A percentile compares a stretch with the other conserved stretches of the same genome.
phyloP scores from a whole-genome alignment of 2,113 vertebrate species.

The Tyto alba region DNA sequence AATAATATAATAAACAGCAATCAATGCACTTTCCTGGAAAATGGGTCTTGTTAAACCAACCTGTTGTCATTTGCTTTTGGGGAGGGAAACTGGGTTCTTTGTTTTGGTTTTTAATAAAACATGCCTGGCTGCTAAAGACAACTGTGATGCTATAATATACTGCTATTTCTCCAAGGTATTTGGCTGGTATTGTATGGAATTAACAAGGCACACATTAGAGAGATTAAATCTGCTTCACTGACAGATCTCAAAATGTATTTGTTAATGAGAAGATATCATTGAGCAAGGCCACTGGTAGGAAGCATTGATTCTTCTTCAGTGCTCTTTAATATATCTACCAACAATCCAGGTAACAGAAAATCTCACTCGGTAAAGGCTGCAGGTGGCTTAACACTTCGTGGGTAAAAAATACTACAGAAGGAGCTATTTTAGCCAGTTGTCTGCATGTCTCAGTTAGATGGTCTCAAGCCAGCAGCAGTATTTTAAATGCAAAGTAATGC shows the following conservation, averaged over 20 bases:
- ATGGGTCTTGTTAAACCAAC: not conserved
- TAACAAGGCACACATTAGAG: constrained; percentile 42
- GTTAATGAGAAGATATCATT: constrained; percentile 46
- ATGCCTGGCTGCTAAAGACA: not conserved
- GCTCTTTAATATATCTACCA: not conserved
- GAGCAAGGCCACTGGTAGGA: not conserved
- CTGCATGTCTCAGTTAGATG: not conserved
- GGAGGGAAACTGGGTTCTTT: not conserved
- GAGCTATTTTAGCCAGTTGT: not conserved
- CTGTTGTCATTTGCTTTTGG: not conserved
- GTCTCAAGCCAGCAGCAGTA: not conserved
- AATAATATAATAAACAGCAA: constrained; percentile 7
- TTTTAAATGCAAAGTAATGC: constrained; percentile 12
- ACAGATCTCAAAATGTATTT: constrained; percentile 49
- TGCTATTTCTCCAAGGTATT: constrained; percentile 40
- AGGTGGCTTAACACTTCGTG: not conserved
- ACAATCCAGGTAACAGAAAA: not conserved
- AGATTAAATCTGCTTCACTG: constrained; percentile 58
- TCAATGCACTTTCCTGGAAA: not conserved
- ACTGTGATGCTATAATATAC: not conserved
- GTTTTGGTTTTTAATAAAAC: not conserved
- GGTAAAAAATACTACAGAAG: not conserved
- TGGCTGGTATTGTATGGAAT: constrained; percentile 54
- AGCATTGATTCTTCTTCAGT: not conserved
- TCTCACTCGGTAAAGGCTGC: not conserved